A percentile compares a stretch with the other conserved stretches of the same genome.
Evolutionary conservation across 2,888 invertebrate species (phyloP).

Genomic region (Sarcophaga variegata): DNA sequence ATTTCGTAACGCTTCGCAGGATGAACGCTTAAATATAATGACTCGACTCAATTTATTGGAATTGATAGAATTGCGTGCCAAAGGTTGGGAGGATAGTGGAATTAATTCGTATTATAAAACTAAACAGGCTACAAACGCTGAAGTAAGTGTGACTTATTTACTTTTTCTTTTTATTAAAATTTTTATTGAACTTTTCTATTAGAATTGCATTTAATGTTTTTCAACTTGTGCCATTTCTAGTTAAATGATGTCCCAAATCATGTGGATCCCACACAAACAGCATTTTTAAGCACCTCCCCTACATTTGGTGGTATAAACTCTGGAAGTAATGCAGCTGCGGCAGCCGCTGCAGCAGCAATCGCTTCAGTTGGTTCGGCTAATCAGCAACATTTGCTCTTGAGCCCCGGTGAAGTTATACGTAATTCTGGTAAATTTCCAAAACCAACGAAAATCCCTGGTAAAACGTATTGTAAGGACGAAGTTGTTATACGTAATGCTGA

Average conservation of each 20-base stretch:
- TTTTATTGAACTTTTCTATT: no score
- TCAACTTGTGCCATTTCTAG: constrained; percentile 67
- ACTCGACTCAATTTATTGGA: constrained; percentile 94
- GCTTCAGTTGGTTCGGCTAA: constrained; percentile 79
- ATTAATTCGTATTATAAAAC: constrained; percentile 92
- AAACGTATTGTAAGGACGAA: constrained; percentile 97
- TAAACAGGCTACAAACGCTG: constrained; percentile 85
- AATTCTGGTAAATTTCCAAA: constrained; percentile 94
- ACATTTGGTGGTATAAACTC: constrained; percentile 76
- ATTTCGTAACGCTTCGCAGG: constrained; percentile 94
- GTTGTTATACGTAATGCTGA: constrained; percentile 97
- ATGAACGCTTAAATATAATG: constrained; percentile 92
- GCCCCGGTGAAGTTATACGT: constrained; percentile 92
- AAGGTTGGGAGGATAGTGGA: constrained; percentile 94
- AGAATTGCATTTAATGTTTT: background rate
- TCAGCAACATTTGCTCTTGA: constrained; percentile 83
- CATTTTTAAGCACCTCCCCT: constrained; percentile 84
- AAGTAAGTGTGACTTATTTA: constrained; percentile 74
- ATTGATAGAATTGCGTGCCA: constrained; percentile 95
- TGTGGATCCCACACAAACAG: constrained; percentile 76
- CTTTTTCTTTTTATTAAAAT: no score
- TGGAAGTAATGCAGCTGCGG: constrained; percentile 74
- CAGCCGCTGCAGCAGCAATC: constrained; percentile 77
- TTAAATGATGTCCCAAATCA: constrained; percentile 73
- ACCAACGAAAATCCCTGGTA: constrained; percentile 94